phyloP scores from a whole-genome alignment of 1,140 invertebrate genomes.

The Orius insidiosus region DNA sequence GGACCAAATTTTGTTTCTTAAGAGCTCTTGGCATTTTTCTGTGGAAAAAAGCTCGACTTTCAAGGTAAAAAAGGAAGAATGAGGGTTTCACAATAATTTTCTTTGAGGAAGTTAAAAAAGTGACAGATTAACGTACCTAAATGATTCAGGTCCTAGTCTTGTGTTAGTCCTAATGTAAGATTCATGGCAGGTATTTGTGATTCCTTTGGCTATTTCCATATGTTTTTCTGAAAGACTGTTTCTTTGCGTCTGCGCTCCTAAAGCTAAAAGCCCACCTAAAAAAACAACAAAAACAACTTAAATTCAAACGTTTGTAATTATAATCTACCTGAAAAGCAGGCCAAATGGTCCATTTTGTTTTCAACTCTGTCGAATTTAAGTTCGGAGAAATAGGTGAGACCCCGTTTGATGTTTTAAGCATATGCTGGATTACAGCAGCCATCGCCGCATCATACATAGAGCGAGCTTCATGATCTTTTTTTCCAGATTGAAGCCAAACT shows the following conservation, averaged over 20 bases:
- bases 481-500: slow-evolving; percentile 78
- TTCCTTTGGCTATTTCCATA: slow-evolving; percentile 72
- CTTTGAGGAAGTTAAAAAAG: no score
- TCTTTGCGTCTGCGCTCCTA: slow-evolving; percentile 64
- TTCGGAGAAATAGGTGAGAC: slow-evolving; percentile 83
- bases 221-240: slow-evolving; percentile 53
- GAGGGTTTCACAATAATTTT: no score
- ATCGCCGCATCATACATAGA: slow-evolving; percentile 94
- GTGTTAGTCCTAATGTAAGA: slow-evolving; percentile 78
- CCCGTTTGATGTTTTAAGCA: slow-evolving; percentile 67
- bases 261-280: slow-evolving; percentile 80
- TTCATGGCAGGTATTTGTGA: slow-evolving; percentile 98
- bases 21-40: no score
- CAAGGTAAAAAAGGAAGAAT: no score
- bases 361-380: slow-evolving; percentile 83
- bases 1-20: no score
- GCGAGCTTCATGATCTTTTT: slow-evolving; percentile 61
- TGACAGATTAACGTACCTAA: slow-evolving; percentile 11
- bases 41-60: no score
- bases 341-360: slow-evolving; percentile 97
- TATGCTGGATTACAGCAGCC: slow-evolving; percentile 49
- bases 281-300: no score
- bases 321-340: slow-evolving; percentile 70
- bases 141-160: slow-evolving; percentile 39
- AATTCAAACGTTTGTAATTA: no score